Conservation (phyloP, 2,797 vertebrate genomes). For the Spatula clypeata region DNA sequence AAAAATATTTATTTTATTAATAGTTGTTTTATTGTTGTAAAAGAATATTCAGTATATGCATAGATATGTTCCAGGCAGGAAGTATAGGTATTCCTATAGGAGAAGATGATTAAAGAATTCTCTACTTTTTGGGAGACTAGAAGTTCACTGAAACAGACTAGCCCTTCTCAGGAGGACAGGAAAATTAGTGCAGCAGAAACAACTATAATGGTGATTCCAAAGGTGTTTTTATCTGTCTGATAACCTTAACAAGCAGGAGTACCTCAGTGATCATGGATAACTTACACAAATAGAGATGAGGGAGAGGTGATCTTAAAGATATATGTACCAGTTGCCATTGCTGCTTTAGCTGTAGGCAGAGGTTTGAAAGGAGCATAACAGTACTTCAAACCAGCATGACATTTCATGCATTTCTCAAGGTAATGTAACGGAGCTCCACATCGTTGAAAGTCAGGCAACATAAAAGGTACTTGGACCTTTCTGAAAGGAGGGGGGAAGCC, state of each 20-base stretch:
- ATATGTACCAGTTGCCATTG: rapidly evolving
- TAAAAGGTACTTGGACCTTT: conserved; percentile 36
- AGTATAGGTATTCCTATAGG: neutral
- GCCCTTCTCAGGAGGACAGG: neutral
- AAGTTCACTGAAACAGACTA: neutral
- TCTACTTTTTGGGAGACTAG: neutral
- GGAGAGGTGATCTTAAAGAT: neutral
- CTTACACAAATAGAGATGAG: neutral
- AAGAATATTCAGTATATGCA: neutral
- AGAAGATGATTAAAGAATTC: neutral
- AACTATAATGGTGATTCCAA: neutral
- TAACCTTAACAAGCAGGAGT: neutral
- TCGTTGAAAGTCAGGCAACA: conserved; percentile 10
- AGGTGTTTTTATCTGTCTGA: neutral
- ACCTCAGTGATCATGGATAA: neutral
- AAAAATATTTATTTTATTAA: neutral
- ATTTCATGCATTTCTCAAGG: neutral
- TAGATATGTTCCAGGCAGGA: neutral
- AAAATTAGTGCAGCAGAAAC: neutral
- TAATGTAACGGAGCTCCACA: neutral
- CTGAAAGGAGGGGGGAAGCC: conserved; percentile 13
- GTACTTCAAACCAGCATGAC: neutral
- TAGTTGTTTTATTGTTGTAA: no score
- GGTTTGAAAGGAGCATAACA: neutral
- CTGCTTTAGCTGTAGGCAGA: neutral